Evolutionary conservation across 2,888 invertebrate genomes (phyloP), one percentile per base, ranked within the genome.

Genomic region (Calliopum simillimum): DNA sequence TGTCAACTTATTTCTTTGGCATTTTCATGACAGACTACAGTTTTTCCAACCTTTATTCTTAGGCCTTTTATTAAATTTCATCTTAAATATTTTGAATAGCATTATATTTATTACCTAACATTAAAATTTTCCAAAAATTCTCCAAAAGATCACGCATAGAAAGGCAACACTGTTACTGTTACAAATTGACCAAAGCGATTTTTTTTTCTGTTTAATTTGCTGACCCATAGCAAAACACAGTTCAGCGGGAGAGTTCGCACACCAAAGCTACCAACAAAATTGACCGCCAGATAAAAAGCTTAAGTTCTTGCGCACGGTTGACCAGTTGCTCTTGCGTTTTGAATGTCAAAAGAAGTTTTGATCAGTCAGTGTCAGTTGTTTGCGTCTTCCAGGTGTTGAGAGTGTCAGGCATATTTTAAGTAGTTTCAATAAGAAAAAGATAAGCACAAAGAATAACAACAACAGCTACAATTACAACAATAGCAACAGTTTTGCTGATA

Each of bases 231-330:
- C 62, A 49, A 68, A 1, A 33, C 44, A 46, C 11, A 33, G 61
- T 14, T 44, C 61, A 23, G 12, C 46, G 14, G 19, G 19, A 23
- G 61, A 61, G 8, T 19, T n/a, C 19, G 59, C n/a, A 43, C 33
- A 33, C 46, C 2, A 43, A 47, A 67, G 8, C 63, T 62, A 71
- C 53, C 55, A 73, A 73, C 67, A 73, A 73, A 67, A 66, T 58
- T 70, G 68, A 73, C 64, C 72, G 76, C 68, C 77, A 81, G 80
- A 84, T 84, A 84, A 84, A 84, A 84, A 84, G 82, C 82, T 81
- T 76, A 71, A 75, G 80, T 76, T 80, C 70, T 61, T 71, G 74
- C 78, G 79, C 79, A 79, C 78, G 77, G 74, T 77, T 75, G 77
- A 79, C 77, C 84, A 84, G 85, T 84, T 80, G 79, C 71, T 74